A percentile compares a stretch with the other conserved stretches of the same genome.
phyloP scores from a whole-genome alignment of 2,797 vertebrate species.

The Sebastes goodei region DNA sequence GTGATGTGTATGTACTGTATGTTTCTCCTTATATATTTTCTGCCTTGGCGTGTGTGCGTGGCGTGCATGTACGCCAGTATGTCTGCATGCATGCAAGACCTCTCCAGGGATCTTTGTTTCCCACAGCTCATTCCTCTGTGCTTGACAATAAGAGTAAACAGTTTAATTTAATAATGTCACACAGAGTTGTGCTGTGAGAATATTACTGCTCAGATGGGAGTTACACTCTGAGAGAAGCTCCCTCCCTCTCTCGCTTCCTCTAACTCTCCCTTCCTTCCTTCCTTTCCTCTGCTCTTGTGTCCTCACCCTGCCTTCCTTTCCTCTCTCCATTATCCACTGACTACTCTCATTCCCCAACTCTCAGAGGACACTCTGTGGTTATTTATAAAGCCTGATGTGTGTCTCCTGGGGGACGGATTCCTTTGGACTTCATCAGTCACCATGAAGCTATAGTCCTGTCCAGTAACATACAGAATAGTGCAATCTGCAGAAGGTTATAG shows the following conservation, averaged over 20 bases:
- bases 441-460: slow-evolving; percentile 5
- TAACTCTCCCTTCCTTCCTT: background rate
- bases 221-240: background rate
- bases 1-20: background rate
- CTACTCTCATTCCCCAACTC: slow-evolving; percentile 62
- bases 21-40: background rate
- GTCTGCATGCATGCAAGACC: background rate
- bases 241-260: background rate
- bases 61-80: background rate
- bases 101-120: slow-evolving; percentile 26
- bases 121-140: slow-evolving; percentile 33
- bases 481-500: background rate
- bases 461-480: slow-evolving; percentile 1
- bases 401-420: slow-evolving; percentile 49
- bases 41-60: background rate
- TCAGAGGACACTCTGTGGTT: slow-evolving; percentile 57
- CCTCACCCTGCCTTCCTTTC: slow-evolving; percentile 13
- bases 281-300: slow-evolving; percentile 10
- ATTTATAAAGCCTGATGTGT: slow-evolving; percentile 64
- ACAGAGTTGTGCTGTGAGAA: slow-evolving; percentile 46
- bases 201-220: slow-evolving; percentile 42
- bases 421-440: slow-evolving; percentile 39
- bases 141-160: slow-evolving; percentile 38
- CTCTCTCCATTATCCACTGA: slow-evolving; percentile 46
- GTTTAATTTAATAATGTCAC: slow-evolving; percentile 59